Base-by-base conservation (phyloP, 2,797 vertebrate species). In the Spinus olivaceus region DNA sequence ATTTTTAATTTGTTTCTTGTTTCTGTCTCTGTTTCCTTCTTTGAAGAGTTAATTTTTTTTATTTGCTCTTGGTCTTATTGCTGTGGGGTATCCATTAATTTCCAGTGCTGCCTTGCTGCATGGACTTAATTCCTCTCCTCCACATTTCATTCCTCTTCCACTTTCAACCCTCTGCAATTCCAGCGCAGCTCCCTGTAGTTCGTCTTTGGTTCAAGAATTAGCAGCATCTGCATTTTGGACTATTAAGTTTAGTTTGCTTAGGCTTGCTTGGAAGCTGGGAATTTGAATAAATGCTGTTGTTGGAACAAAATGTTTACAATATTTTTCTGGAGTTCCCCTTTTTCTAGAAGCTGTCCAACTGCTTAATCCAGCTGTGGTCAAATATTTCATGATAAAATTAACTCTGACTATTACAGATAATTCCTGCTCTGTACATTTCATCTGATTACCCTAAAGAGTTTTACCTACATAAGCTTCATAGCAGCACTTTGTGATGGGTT, bases 251-350 rank as follows among this genome's bases (percentile, higher is more conserved):
- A 44, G 39, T 51, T 39, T 44, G 8, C 16, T 91, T 39, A 71
- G 51, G 32, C 35, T 93, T 87, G 25, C 46, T 50, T 91, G 79
- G 35, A 69, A 89, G 46, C 35, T 91, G 65, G 61, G 53, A 78
- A 74, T 89, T 61, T 79, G 57, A 89, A 72, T 28, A 83, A 87
- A 89, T 59, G 32, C 25, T 72, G 30, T n/a, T 64, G n/a, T 71
- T 91, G 63, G 61, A 94, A 91, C 67, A 90, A 80, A 86, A 93
- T 64, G 70, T 90, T 94, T 66, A 66, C 2, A 14, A 18, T 44
- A 21, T 3, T 77, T 71, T 70, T 73, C 76, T 91, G 91, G 91
- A 96, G 59, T 72, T 93, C 61, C 91, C 88, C 94, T 72, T 83
- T 71, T 69, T 81, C 79, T 72, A 89, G 33, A 79, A 33, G 33